phyloP scores from a whole-genome alignment of 2,797 vertebrate species.

The Botia kubotai region DNA sequence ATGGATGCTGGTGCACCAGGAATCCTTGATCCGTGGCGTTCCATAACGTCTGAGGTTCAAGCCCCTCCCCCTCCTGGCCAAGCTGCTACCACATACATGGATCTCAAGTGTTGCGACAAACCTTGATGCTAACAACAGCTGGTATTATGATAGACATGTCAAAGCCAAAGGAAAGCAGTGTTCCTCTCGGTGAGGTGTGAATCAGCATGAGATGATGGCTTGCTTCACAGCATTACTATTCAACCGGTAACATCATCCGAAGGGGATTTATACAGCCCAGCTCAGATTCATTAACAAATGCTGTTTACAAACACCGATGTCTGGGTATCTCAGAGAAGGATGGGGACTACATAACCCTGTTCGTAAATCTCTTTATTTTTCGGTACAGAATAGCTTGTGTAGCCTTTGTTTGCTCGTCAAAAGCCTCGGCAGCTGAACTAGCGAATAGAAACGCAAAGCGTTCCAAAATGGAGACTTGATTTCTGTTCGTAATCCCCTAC shows the following conservation, averaged over 20 bases:
- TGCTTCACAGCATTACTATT: conserved; percentile 59
- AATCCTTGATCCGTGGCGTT: conserved; percentile 3
- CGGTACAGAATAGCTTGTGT: background rate
- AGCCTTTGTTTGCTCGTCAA: conserved; percentile 15
- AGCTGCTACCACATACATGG: conserved; percentile 3
- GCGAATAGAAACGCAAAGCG: conserved; percentile 18
- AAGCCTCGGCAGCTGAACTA: conserved; percentile 20
- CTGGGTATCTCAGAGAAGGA: background rate
- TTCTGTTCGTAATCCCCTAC: conserved; percentile 18
- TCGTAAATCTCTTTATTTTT: conserved; percentile 17
- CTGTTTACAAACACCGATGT: conserved; percentile 32
- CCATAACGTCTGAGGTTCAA: background rate
- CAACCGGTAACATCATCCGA: conserved; percentile 58
- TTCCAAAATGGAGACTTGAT: conserved; percentile 24
- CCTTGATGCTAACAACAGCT: conserved; percentile 28
- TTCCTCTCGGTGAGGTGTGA: conserved; percentile 53
- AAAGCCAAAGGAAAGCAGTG: conserved; percentile 41
- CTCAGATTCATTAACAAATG: conserved; percentile 27
- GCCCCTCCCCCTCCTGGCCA: conserved; percentile 2
- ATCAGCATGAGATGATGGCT: conserved; percentile 46
- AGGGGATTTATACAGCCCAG: conserved; percentile 42
- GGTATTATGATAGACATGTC: conserved; percentile 46
- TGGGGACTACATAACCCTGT: conserved; percentile 11
- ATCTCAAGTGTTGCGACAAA: conserved; percentile 26
- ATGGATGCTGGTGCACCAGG: conserved; percentile 20